Conservation (phyloP, 2,888 invertebrate genomes). For the Mamestra brassicae region DNA sequence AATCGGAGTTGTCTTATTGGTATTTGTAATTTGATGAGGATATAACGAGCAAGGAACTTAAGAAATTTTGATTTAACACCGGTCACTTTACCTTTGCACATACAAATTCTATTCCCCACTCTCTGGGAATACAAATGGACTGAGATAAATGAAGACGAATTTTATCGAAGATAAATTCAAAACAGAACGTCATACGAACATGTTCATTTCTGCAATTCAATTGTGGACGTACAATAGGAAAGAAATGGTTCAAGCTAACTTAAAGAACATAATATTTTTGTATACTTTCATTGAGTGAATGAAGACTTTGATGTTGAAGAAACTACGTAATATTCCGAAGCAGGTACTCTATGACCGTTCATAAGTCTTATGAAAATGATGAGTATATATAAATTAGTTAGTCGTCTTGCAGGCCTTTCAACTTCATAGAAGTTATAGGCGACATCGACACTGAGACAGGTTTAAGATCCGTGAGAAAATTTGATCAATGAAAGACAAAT, state of each 20-base stretch:
- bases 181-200: too few relatives aligned
- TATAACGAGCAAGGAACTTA: background rate
- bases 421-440: background rate
- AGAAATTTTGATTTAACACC: too few relatives aligned
- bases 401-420: background rate
- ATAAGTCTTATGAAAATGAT: background rate
- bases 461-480: slow-evolving; percentile 1
- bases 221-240: background rate
- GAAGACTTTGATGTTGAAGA: too few relatives aligned
- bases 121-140: too few relatives aligned
- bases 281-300: background rate
- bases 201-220: too few relatives aligned
- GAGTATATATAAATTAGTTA: background rate
- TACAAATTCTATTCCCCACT: too few relatives aligned
- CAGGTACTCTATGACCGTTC: background rate
- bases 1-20: background rate
- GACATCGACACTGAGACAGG: background rate
- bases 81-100: too few relatives aligned
- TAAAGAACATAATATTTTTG: background rate
- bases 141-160: too few relatives aligned
- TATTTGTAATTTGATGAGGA: background rate
- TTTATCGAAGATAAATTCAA: too few relatives aligned
- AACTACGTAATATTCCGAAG: too few relatives aligned
- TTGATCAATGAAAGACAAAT: slow-evolving; percentile 3
- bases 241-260: background rate